These are phyloP conservation scores for Drosophila nikananu DNA, from an alignment of 1,140 invertebrate genomes.

Conservation along the genomic window DNA sequence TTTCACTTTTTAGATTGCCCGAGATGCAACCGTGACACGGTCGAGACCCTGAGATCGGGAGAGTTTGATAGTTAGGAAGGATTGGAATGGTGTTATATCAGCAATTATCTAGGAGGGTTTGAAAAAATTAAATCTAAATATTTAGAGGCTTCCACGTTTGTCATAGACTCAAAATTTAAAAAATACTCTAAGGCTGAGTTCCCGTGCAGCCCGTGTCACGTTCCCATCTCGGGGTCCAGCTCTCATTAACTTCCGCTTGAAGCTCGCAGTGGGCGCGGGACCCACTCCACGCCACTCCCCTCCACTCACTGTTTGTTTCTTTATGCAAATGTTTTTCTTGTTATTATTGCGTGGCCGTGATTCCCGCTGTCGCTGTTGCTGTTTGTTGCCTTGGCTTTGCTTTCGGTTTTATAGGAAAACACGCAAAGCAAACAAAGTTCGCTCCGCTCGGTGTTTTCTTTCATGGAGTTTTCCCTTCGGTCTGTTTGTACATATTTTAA, in stretches of 20 bases:
- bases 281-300: constrained; percentile 19
- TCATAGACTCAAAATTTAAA: background rate
- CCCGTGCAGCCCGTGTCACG: constrained; percentile 21
- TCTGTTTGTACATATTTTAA: constrained; percentile 82
- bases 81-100: too few relatives aligned
- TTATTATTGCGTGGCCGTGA: constrained; percentile 70
- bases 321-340: constrained; percentile 84
- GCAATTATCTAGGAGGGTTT: background rate
- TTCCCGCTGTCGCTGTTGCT: constrained; percentile 40
- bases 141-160: background rate
- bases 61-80: background rate
- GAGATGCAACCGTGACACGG: constrained; percentile 22
- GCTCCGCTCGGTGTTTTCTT: constrained; percentile 38
- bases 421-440: constrained; percentile 80
- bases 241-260: constrained; percentile 79
- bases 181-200: background rate
- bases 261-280: constrained; percentile 25
- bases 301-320: constrained; percentile 67
- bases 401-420: constrained; percentile 81
- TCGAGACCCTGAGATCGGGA: background rate
- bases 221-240: constrained; percentile 14
- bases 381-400: constrained; percentile 46
- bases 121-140: background rate
- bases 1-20: constrained; percentile 57
- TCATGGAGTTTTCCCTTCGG: constrained; percentile 49